These are phyloP conservation scores for Nixonia krombeini DNA, from an alignment of 1,140 invertebrate genomes.

Conservation along the genomic window DNA sequence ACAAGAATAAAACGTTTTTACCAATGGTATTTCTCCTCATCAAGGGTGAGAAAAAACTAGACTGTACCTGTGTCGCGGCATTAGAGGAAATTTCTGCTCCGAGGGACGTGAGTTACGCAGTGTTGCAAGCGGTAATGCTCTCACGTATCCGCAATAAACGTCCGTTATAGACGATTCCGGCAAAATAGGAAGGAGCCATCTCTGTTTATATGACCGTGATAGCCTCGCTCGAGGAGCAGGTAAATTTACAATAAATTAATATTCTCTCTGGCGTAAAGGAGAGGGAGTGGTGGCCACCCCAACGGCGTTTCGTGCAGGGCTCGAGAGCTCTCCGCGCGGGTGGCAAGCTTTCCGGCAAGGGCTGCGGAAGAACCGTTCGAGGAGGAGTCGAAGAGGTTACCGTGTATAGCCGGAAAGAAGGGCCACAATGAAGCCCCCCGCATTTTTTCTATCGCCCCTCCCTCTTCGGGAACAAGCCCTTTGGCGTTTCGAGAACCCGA, in stretches of 20 bases:
- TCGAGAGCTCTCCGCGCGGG: slow-evolving; percentile 13
- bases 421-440: slow-evolving; percentile 42
- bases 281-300: slow-evolving; percentile 6
- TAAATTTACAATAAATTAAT: slow-evolving; percentile 37
- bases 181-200: not conserved
- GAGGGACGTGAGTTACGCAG: no score
- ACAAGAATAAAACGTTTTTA: no score
- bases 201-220: slow-evolving; percentile 1
- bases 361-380: slow-evolving; percentile 31
- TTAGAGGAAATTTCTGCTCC: no score
- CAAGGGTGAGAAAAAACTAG: no score
- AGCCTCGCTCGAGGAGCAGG: not conserved
- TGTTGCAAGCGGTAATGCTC: not conserved
- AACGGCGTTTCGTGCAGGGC: slow-evolving; percentile 13
- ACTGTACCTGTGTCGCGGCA: no score
- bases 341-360: slow-evolving; percentile 26
- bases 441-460: slow-evolving; percentile 18
- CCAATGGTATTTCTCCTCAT: no score
- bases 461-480: slow-evolving; percentile 55
- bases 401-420: slow-evolving; percentile 39
- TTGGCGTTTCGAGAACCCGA: slow-evolving; percentile 49
- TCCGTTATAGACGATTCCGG: not conserved
- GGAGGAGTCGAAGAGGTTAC: slow-evolving; percentile 21
- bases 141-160: not conserved
- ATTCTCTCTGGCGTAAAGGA: slow-evolving; percentile 11